Conservation (phyloP, 2,888 invertebrate species). For the Copidosoma aretas region DNA sequence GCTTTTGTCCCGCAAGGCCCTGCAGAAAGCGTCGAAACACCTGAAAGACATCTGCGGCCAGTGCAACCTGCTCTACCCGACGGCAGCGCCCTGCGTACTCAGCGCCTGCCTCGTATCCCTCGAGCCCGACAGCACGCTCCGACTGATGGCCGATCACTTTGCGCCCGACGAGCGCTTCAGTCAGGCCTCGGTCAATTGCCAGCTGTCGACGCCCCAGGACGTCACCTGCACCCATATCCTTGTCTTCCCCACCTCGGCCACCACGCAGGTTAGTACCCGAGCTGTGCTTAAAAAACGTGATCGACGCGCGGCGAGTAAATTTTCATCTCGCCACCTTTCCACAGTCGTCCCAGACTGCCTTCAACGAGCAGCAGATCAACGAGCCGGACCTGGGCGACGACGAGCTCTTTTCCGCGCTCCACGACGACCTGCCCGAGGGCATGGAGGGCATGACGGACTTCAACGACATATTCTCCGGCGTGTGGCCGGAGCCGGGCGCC, state of each 20-base stretch:
- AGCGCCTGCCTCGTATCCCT: constrained; percentile 98
- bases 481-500: constrained; percentile 69
- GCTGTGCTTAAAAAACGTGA: too few relatives aligned
- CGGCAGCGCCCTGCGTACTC: constrained; percentile 87
- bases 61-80: constrained; percentile 82
- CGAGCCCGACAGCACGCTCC: constrained; percentile 83
- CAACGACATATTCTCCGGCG: constrained; percentile 76
- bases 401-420: constrained; percentile 71
- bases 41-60: constrained; percentile 90
- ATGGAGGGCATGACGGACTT: constrained; percentile 77
- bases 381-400: constrained; percentile 73
- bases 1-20: constrained; percentile 88
- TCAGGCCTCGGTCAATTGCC: constrained; percentile 85
- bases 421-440: constrained; percentile 71
- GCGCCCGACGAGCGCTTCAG: constrained; percentile 94
- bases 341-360: constrained; percentile 75
- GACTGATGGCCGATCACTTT: constrained; percentile 93
- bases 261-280: constrained; percentile 75
- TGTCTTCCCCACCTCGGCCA: constrained; percentile 97
- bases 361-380: constrained; percentile 73
- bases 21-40: constrained; percentile 84
- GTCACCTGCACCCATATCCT: constrained; percentile 97
- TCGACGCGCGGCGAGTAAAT: too few relatives aligned
- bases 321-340: constrained; percentile 24
- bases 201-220: constrained; percentile 93